phyloP scores from a whole-genome alignment of 2,797 vertebrate species.

The Smutsia temminckii region DNA sequence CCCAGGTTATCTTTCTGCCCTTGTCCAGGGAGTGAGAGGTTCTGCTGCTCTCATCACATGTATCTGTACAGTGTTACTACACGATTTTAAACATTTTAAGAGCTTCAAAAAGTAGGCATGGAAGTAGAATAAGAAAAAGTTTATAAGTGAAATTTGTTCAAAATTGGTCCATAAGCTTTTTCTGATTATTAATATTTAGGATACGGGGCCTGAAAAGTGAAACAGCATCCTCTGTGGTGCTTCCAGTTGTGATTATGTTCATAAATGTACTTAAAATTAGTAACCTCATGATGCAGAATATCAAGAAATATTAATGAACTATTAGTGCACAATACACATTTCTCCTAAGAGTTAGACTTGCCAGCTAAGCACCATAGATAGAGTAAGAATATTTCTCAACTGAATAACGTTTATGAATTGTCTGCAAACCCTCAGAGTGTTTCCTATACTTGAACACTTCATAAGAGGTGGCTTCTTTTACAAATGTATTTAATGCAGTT shows the following conservation, averaged over 20 bases:
- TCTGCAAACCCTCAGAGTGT: neutral
- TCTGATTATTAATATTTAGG: neutral
- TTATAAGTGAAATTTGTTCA: neutral
- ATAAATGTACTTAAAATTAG: neutral
- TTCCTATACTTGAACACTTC: neutral
- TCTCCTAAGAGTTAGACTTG: neutral
- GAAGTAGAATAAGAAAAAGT: neutral
- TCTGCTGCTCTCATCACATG: neutral
- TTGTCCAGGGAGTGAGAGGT: neutral
- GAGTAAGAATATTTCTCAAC: neutral
- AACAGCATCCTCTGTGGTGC: neutral
- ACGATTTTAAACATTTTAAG: neutral
- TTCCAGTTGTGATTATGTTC: neutral
- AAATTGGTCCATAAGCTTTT: neutral
- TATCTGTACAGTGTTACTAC: neutral
- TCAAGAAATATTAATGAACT: neutral
- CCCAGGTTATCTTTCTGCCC: accelerated
- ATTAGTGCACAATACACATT: too few species aligned
- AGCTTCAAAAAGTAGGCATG: neutral
- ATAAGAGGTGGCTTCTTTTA: neutral
- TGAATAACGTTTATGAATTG: neutral
- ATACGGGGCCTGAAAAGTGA: neutral
- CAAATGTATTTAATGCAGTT: neutral
- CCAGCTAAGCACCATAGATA: neutral
- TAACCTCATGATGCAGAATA: neutral